Percentiles rank a stretch among this genome's conserved stretches.
phyloP scores from a whole-genome alignment of 2,888 invertebrate species.

The Tenthredo notha region DNA sequence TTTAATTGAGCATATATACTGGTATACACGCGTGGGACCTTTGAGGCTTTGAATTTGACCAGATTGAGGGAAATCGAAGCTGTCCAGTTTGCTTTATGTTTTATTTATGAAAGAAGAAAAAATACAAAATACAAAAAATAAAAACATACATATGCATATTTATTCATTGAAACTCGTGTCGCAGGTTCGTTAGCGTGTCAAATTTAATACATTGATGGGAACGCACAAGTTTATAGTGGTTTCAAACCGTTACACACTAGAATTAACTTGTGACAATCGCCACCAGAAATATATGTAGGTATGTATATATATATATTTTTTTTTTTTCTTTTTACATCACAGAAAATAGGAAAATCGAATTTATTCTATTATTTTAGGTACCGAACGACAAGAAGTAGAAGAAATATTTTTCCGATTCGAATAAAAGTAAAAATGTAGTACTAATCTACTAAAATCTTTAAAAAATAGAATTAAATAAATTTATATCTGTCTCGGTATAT shows the following conservation, averaged over 20 bases:
- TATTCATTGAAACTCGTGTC: background rate
- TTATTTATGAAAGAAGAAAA: background rate
- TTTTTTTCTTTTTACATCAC: no score
- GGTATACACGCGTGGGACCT: background rate
- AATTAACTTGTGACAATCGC: background rate
- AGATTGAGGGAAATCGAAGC: background rate
- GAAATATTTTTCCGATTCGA: no score
- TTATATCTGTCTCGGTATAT: no score
- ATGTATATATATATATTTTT: no score
- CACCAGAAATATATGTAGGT: background rate
- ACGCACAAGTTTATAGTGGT: background rate
- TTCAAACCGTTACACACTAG: background rate
- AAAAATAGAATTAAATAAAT: no score
- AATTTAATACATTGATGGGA: background rate
- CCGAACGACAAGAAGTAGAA: no score
- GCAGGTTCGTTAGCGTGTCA: background rate
- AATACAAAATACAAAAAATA: background rate
- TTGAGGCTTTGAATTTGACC: background rate
- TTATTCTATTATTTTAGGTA: no score
- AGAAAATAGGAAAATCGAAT: no score
- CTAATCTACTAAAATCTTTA: no score
- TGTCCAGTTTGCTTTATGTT: background rate
- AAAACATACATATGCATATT: background rate
- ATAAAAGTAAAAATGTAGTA: no score
- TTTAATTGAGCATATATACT: background rate